Percentiles rank a stretch among this genome's conserved stretches.
Evolutionary conservation across 1,140 invertebrate species (phyloP).

Genomic region (Oryctes rhinoceros): DNA sequence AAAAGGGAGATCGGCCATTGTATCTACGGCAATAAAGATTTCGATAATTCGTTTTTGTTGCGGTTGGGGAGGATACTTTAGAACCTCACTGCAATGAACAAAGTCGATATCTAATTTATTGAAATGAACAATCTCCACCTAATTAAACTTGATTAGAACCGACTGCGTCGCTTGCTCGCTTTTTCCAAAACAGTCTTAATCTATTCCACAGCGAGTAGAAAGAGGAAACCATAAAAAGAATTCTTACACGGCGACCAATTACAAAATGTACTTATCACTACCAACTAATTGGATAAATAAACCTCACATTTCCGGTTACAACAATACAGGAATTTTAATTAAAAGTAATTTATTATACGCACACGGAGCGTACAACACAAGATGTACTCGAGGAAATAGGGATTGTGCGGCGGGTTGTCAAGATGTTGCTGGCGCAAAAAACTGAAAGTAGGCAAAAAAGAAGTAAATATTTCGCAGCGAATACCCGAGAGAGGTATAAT

Average conservation of each 20-base stretch:
- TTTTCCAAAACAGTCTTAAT: slow-evolving; percentile 1
- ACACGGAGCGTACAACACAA: neutral
- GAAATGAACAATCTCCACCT: neutral
- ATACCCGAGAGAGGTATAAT: neutral
- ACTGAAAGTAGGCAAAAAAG: neutral
- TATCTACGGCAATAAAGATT: no score
- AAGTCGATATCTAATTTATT: neutral
- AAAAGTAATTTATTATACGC: neutral
- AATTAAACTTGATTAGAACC: neutral
- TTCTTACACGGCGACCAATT: neutral
- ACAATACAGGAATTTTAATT: slow-evolving; percentile 12
- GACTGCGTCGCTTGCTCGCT: neutral
- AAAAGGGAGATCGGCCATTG: no score
- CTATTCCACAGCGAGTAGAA: neutral
- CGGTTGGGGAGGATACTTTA: no score
- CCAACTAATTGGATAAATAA: neutral
- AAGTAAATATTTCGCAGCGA: neutral
- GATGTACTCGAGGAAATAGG: neutral
- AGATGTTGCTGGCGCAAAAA: neutral
- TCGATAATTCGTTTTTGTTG: no score
- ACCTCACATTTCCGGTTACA: slow-evolving; percentile 8
- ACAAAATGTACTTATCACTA: slow-evolving; percentile 1
- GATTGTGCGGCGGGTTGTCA: neutral
- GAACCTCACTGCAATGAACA: no score
- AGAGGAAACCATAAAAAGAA: neutral